Evolutionary conservation across 2,113 vertebrate species (phyloP).

Genomic region (Urocynchramus pylzowi): DNA sequence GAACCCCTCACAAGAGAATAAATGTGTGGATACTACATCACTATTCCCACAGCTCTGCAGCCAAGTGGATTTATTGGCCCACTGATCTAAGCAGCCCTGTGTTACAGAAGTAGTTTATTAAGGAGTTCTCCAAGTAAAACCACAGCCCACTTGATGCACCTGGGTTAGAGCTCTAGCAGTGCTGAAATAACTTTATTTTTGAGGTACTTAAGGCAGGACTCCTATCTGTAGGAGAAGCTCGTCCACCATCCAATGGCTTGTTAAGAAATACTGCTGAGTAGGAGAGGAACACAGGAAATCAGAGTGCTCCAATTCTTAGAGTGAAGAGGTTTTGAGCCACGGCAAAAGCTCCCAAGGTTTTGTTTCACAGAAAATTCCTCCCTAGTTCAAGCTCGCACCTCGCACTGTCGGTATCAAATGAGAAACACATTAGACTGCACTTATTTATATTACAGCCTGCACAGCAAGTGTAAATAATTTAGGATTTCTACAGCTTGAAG

Average conservation of each 20-base stretch:
- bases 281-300: not conserved
- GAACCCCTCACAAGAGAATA: not conserved
- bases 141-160: not conserved
- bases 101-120: not conserved
- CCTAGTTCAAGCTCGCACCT: not conserved
- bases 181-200: not conserved
- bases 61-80: not conserved
- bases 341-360: not conserved
- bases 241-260: not conserved
- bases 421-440: not conserved
- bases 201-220: not conserved
- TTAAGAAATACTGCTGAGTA: not conserved
- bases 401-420: not conserved
- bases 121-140: not conserved
- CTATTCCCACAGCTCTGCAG: not conserved
- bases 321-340: not conserved
- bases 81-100: not conserved
- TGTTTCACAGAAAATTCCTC: slow-evolving; percentile 3
- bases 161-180: not conserved
- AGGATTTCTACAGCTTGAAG: not conserved
- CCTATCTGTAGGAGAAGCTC: not conserved
- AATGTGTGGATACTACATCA: not conserved
- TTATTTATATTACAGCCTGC: not conserved
- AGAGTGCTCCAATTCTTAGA: not conserved
- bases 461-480: not conserved